Conservation (phyloP, 2,888 invertebrate species). For the Caenorhabditis macrosperma region DNA sequence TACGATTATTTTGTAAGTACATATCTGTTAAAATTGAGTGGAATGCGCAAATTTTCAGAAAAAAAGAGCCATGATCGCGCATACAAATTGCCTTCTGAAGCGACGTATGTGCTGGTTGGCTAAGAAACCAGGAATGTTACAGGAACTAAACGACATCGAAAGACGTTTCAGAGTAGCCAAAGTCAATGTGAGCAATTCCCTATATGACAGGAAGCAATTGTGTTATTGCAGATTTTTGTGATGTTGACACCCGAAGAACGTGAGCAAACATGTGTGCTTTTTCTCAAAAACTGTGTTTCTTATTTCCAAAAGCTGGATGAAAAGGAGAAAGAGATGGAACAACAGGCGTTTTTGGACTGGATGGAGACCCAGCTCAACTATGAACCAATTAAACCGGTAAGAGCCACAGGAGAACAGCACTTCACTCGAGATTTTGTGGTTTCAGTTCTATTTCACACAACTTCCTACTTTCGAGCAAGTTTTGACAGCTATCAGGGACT, state of each 20-base stretch:
- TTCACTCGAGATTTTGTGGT: background rate
- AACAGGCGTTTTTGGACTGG: background rate
- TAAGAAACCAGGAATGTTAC: background rate
- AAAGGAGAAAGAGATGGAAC: constrained; percentile 1
- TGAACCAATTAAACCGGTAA: background rate
- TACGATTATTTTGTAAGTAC: background rate
- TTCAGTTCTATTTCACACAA: background rate
- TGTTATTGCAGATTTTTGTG: background rate
- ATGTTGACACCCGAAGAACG: background rate
- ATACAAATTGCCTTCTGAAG: background rate
- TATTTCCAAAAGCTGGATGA: too few relatives aligned
- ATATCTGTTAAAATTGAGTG: background rate
- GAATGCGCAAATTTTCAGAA: background rate
- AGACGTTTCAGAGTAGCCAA: background rate
- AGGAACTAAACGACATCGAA: background rate
- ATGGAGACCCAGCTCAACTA: background rate
- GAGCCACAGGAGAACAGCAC: too few relatives aligned
- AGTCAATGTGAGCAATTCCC: background rate
- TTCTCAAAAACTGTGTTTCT: background rate
- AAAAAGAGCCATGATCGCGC: background rate
- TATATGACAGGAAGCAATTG: background rate
- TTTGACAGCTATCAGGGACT: background rate
- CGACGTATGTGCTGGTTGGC: background rate
- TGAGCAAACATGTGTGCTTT: background rate
- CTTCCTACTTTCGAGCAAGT: background rate